Percentiles rank a stretch among this genome's conserved stretches.
Evolutionary conservation across 2,113 vertebrate species (phyloP).

Genomic region (Eptesicus fuscus): DNA sequence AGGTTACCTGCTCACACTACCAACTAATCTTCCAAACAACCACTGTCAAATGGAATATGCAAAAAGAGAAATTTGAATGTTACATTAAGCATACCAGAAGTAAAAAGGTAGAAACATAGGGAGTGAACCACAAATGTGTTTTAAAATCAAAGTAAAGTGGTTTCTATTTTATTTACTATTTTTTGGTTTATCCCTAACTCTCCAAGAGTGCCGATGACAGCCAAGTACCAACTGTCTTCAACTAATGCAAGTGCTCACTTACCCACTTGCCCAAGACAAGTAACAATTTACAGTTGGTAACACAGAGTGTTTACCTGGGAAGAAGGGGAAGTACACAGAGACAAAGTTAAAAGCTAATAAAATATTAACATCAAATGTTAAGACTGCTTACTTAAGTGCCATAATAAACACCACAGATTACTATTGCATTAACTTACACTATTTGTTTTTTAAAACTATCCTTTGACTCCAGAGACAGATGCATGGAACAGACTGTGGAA

Average conservation of each 20-base stretch:
- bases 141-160: conserved; percentile 35
- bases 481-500: too few relatives aligned
- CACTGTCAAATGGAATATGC: background rate
- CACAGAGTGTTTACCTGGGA: background rate
- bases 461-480: background rate
- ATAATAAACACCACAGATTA: conserved; percentile 9
- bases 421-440: background rate
- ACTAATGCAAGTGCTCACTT: background rate
- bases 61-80: background rate
- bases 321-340: background rate
- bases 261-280: background rate
- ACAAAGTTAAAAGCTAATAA: conserved; percentile 40
- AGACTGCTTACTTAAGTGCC: background rate
- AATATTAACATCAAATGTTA: background rate
- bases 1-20: background rate
- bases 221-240: background rate
- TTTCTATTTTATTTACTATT: background rate
- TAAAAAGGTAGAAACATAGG: background rate
- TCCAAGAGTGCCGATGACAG: background rate
- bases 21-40: background rate
- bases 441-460: conserved; percentile 1
- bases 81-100: conserved; percentile 15
- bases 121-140: background rate
- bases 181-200: conserved; percentile 4
- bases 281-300: background rate